Percentiles rank a stretch among this genome's conserved stretches.
Conservation (phyloP, 2,888 invertebrate species). For the Diachrysia chrysitis region DNA sequence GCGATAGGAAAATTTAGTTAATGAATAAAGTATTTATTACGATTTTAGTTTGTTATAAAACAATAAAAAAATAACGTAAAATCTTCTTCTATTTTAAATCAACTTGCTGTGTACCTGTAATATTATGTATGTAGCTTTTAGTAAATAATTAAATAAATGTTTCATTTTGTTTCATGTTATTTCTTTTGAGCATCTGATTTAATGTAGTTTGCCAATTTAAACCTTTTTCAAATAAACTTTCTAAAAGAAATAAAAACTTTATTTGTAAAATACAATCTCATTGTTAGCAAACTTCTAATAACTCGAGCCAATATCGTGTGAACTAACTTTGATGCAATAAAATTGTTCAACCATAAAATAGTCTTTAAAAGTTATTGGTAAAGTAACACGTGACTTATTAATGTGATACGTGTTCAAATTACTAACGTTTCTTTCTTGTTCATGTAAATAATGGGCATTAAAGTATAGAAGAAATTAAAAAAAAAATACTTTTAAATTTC, state of each 20-base stretch:
- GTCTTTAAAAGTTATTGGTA: neutral
- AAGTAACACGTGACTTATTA: constrained; percentile 4
- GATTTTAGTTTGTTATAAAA: no score
- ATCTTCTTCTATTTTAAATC: no score
- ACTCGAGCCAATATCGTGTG: constrained; percentile 3
- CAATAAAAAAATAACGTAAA: no score
- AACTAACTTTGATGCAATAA: constrained; percentile 2
- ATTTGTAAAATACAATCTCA: constrained; percentile 5
- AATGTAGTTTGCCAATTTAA: no score
- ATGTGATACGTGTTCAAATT: neutral
- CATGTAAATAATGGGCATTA: neutral
- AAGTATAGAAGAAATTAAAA: neutral
- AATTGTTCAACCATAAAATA: constrained; percentile 2
- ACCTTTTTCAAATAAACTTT: neutral
- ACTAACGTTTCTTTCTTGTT: neutral
- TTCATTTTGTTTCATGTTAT: no score
- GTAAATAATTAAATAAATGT: no score
- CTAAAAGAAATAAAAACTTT: neutral
- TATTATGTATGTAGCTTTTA: no score
- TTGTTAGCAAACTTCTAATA: constrained; percentile 2
- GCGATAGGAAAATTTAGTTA: no score
- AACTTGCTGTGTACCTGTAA: no score
- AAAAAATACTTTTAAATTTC: neutral
- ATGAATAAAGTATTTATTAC: no score
- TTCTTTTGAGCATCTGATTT: no score